Evolutionary conservation across 2,113 vertebrate species (phyloP).

Genomic region (Chunga burmeisteri): DNA sequence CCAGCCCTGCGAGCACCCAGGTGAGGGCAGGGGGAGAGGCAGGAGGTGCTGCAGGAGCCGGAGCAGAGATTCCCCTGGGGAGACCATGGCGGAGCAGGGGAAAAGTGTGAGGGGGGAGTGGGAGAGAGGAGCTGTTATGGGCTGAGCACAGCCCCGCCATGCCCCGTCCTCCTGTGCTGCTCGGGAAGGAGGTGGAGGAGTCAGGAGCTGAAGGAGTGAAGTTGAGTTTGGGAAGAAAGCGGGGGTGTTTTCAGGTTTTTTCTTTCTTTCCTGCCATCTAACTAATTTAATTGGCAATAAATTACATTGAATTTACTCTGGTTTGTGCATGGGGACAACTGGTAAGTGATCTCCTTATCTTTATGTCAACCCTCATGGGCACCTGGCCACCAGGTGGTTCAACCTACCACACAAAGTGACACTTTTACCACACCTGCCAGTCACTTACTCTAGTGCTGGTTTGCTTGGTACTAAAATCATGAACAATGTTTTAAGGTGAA

Average conservation of each 20-base stretch:
- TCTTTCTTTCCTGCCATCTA: background rate
- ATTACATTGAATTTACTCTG: background rate
- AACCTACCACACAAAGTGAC: background rate
- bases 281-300: background rate
- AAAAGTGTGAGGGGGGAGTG: background rate
- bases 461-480: background rate
- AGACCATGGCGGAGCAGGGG: background rate
- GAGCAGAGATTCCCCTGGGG: background rate
- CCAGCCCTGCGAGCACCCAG: background rate
- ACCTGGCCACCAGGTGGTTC: background rate
- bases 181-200: background rate
- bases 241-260: background rate
- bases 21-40: background rate
- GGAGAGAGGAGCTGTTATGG: background rate
- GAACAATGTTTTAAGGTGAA: background rate
- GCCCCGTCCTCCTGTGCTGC: fast-evolving
- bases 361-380: background rate
- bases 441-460: background rate
- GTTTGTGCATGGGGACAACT: background rate
- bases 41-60: no score
- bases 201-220: background rate
- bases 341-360: background rate
- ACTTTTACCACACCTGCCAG: background rate
- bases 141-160: background rate
- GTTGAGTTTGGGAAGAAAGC: background rate